Conservation (phyloP, 1,140 invertebrate genomes). For the Euwallacea similis region DNA sequence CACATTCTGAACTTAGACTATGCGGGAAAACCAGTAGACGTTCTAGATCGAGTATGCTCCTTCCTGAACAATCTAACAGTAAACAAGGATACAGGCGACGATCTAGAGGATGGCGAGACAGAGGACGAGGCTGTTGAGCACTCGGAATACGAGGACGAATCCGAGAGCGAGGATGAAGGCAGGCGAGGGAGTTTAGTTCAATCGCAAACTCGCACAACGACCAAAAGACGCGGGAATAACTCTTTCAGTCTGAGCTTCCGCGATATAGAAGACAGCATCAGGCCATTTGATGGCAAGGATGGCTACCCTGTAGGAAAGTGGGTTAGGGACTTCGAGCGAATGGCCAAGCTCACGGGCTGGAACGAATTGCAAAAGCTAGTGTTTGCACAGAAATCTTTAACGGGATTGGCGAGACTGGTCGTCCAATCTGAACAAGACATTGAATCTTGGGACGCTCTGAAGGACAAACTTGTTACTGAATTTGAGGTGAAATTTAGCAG, state of each 20-base stretch:
- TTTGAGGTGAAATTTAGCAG: conserved; percentile 13
- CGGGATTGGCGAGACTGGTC: conserved; percentile 39
- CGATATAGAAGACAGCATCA: background rate
- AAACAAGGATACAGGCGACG: background rate
- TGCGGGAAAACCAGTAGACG: background rate
- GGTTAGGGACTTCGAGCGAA: conserved; percentile 45
- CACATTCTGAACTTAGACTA: conserved; percentile 16
- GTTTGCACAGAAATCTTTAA: conserved; percentile 40
- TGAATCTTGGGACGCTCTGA: conserved; percentile 3
- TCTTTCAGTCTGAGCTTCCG: background rate
- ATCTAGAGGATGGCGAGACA: background rate
- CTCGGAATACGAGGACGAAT: background rate
- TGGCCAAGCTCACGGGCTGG: conserved; percentile 36
- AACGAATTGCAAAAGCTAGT: conserved; percentile 44
- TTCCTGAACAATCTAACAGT: conserved; percentile 3
- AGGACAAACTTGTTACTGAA: conserved; percentile 5
- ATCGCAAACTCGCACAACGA: background rate
- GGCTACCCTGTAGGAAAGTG: conserved; percentile 36
- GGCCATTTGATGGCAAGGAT: conserved; percentile 35
- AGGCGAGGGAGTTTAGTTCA: background rate
- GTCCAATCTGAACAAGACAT: conserved; percentile 33
- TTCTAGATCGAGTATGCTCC: background rate
- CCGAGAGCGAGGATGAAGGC: background rate
- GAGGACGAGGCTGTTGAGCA: background rate
- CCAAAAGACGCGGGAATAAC: background rate